phyloP scores from a whole-genome alignment of 2,113 vertebrate species.

The Petromus typicus region DNA sequence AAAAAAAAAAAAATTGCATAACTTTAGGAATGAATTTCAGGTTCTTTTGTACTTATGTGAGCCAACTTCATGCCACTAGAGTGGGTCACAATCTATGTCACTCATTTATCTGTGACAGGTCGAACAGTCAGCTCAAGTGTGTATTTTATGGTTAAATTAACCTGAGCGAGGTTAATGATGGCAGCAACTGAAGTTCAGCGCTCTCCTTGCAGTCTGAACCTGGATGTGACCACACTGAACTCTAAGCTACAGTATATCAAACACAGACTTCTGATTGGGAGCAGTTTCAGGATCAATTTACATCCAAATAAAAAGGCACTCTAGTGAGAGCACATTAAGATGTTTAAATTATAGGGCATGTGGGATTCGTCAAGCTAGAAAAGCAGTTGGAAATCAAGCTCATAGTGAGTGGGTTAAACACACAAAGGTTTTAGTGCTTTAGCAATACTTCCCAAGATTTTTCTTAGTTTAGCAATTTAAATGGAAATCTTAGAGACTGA shows the following conservation, averaged over 20 bases:
- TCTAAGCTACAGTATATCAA: constrained; percentile 58
- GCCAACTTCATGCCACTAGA: constrained; percentile 15
- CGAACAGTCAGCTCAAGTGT: constrained; percentile 17
- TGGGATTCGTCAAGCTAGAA: constrained; percentile 82
- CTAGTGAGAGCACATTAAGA: constrained; percentile 79
- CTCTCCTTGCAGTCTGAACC: constrained; percentile 5
- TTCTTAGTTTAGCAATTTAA: constrained; percentile 49
- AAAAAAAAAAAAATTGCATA: not conserved
- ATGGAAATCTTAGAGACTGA: constrained; percentile 15
- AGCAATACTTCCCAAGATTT: constrained; percentile 43
- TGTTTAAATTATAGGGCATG: constrained; percentile 81
- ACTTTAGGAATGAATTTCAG: constrained; percentile 2
- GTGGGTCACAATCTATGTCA: not conserved
- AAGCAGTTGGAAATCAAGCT: constrained; percentile 79
- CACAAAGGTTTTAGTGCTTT: constrained; percentile 20
- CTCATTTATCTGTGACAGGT: constrained; percentile 48
- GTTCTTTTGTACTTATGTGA: not conserved
- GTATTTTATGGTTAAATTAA: constrained; percentile 69
- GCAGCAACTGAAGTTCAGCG: not conserved
- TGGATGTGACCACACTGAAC: not conserved
- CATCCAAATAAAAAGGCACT: constrained; percentile 81
- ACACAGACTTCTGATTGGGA: constrained; percentile 75
- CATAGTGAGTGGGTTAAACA: constrained; percentile 67
- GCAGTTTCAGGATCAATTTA: constrained; percentile 79
- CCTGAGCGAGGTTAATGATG: constrained; percentile 55